These are phyloP conservation scores for Bubo scandiacus DNA, from an alignment of 2,113 vertebrate genomes.

Conservation along the genomic window DNA sequence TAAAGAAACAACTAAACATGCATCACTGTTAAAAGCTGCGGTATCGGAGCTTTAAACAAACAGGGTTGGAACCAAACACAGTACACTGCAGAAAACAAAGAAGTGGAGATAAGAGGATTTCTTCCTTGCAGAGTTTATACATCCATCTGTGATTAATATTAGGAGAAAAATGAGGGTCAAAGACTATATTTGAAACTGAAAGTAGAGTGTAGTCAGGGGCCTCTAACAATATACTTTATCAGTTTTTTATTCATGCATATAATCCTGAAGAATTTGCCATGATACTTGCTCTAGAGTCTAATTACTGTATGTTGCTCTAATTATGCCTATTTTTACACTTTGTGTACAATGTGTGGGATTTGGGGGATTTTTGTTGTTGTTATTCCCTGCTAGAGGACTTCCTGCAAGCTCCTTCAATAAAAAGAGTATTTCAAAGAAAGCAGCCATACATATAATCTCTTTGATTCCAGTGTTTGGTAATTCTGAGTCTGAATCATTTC, in stretches of 20 bases:
- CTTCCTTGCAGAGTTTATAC: slow-evolving; percentile 24
- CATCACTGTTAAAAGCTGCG: neutral
- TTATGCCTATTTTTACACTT: neutral
- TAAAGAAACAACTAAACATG: neutral
- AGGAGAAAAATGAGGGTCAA: slow-evolving; percentile 1
- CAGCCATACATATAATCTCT: neutral
- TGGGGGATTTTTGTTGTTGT: neutral
- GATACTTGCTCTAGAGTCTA: neutral
- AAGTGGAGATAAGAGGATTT: slow-evolving; percentile 61
- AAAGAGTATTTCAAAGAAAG: neutral
- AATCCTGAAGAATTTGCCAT: neutral
- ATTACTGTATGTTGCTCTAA: neutral
- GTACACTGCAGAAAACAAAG: slow-evolving; percentile 7
- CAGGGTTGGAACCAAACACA: neutral
- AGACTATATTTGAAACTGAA: neutral
- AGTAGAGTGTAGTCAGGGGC: neutral
- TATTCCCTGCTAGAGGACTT: neutral
- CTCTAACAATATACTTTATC: neutral
- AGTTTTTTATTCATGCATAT: neutral
- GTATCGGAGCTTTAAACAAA: neutral
- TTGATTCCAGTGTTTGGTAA: neutral
- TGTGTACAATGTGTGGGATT: neutral
- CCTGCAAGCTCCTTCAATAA: neutral
- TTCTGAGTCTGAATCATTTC: neutral
- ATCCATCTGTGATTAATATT: slow-evolving; percentile 50